These are phyloP conservation scores for Cetonia aurata DNA, from an alignment of 2,888 invertebrate genomes.

Conservation along the genomic window DNA sequence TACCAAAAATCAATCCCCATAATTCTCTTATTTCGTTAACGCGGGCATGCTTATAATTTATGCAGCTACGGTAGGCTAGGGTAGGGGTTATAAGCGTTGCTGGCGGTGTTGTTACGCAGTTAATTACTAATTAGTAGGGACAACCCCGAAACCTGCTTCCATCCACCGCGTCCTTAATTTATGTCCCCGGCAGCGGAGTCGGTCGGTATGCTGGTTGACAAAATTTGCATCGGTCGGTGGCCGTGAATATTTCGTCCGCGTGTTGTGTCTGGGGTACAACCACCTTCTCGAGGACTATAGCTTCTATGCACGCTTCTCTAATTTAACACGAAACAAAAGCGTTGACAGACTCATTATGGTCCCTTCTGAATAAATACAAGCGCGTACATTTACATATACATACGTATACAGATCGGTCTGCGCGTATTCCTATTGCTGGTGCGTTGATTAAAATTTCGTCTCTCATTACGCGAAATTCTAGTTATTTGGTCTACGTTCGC, in stretches of 20 bases:
- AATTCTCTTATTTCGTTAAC: constrained; percentile 1
- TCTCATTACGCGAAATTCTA: constrained; percentile 17
- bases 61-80: constrained; percentile 2
- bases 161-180: constrained; percentile 22
- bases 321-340: constrained; percentile 27
- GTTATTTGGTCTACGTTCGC: neutral
- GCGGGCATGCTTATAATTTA: constrained; percentile 21
- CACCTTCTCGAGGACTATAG: neutral
- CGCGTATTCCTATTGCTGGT: neutral
- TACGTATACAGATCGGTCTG: neutral
- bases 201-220: neutral
- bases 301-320: constrained; percentile 3
- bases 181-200: neutral
- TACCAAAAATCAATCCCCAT: constrained; percentile 13
- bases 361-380: constrained; percentile 6
- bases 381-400: neutral
- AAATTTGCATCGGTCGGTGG: constrained; percentile 11
- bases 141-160: constrained; percentile 27
- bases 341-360: constrained; percentile 26
- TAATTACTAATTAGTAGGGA: constrained; percentile 40
- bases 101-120: constrained; percentile 31
- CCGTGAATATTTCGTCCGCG: neutral
- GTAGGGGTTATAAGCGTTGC: constrained; percentile 26
- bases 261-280: neutral
- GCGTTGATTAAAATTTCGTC: constrained; percentile 28